Percentiles rank a stretch among this genome's conserved stretches.
Conservation (phyloP, 2,113 vertebrate genomes). For the Gorsachius goisagi region DNA sequence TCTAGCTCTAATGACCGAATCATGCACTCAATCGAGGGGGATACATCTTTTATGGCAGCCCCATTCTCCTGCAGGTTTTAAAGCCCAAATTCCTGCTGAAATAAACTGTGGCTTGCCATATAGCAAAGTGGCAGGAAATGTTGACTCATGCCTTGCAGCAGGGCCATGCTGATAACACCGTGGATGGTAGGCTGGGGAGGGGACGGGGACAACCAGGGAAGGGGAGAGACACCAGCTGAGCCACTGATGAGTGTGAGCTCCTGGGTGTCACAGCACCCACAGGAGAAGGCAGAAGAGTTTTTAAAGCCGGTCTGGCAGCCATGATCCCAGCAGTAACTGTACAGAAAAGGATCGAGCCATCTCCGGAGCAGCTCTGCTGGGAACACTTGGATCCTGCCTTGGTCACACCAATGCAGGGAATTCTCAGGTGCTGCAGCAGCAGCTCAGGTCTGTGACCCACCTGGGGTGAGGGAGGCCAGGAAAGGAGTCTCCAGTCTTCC, state of each 20-base stretch:
- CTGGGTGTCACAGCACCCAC: neutral
- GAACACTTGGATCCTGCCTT: too few relatives aligned
- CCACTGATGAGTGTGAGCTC: neutral
- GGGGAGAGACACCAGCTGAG: neutral
- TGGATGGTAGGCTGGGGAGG: neutral
- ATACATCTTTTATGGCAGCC: neutral
- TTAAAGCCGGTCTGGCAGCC: neutral
- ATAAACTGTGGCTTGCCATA: neutral
- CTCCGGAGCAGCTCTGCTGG: neutral
- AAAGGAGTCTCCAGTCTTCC: neutral
- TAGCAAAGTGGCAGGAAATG: neutral
- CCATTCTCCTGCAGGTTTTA: neutral
- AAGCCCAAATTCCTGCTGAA: neutral
- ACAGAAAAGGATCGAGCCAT: neutral
- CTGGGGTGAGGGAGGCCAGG: neutral
- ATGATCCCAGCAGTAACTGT: neutral
- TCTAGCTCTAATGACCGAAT: neutral
- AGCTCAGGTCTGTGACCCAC: neutral
- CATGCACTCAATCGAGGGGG: neutral
- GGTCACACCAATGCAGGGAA: neutral
- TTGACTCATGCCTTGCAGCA: neutral
- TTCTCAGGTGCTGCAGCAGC: neutral
- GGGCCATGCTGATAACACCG: fast-evolving
- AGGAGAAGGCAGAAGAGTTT: neutral
- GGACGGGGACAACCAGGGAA: neutral